Evolutionary conservation across 2,113 vertebrate species (phyloP).

Genomic region (Trinectes maculatus): DNA sequence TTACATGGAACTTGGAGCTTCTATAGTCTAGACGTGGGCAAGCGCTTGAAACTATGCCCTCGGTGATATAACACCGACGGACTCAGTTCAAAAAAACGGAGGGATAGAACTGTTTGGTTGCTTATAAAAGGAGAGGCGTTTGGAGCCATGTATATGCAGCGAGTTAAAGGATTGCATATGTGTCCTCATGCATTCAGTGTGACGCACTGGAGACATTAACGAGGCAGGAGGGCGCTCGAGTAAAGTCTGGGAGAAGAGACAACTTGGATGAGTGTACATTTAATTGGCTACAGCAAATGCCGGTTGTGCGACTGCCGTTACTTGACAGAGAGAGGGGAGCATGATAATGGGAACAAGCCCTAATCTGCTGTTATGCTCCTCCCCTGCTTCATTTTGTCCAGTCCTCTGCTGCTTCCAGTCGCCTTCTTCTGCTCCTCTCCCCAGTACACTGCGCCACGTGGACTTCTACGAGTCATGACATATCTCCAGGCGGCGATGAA

Average conservation of each 20-base stretch:
- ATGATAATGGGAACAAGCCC: slow-evolving; percentile 70
- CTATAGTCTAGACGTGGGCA: slow-evolving; percentile 72
- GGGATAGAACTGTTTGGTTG: slow-evolving; percentile 52
- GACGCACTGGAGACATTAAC: slow-evolving; percentile 48
- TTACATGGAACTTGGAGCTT: slow-evolving; percentile 69
- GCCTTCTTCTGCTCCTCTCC: slow-evolving; percentile 48
- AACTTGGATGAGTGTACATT: slow-evolving; percentile 75
- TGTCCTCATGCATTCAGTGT: slow-evolving; percentile 57
- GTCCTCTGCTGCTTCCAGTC: slow-evolving; percentile 52
- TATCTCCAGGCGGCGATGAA: slow-evolving; percentile 77
- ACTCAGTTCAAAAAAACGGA: slow-evolving; percentile 55
- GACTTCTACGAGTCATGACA: slow-evolving; percentile 79
- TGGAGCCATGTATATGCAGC: slow-evolving; percentile 36
- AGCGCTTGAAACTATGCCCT: slow-evolving; percentile 65
- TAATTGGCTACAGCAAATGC: slow-evolving; percentile 74
- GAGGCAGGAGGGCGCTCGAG: slow-evolving; percentile 44
- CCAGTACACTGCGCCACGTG: slow-evolving; percentile 75
- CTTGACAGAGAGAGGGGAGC: slow-evolving; percentile 53
- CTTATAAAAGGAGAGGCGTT: slow-evolving; percentile 56
- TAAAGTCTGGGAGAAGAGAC: slow-evolving; percentile 64
- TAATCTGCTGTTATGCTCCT: slow-evolving; percentile 58
- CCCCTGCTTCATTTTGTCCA: slow-evolving; percentile 19
- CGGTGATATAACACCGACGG: slow-evolving; percentile 60
- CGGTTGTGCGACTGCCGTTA: slow-evolving; percentile 70
- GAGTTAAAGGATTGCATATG: slow-evolving; percentile 64